Evolutionary conservation across 2,888 invertebrate species (phyloP).

Genomic region (Acleris cristana): DNA sequence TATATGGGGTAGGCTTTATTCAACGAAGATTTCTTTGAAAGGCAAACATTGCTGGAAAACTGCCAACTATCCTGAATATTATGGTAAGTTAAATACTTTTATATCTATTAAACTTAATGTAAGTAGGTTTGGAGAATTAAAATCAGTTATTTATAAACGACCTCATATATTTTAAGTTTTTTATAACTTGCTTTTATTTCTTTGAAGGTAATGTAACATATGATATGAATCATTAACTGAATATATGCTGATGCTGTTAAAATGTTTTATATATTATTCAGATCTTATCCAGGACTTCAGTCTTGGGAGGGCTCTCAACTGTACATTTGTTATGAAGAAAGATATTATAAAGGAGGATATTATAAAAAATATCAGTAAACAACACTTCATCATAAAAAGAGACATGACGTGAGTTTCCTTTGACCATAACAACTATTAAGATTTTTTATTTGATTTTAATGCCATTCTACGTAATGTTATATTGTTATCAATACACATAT

Average conservation of each 20-base stretch:
- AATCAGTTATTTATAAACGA: too few relatives aligned
- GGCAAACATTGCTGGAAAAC: slow-evolving; percentile 68
- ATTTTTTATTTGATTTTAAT: too few relatives aligned
- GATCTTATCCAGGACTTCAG: slow-evolving; percentile 83
- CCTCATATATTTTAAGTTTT: too few relatives aligned
- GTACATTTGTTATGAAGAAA: slow-evolving; percentile 77
- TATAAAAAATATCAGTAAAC: slow-evolving; percentile 84
- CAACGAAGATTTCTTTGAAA: slow-evolving; percentile 60
- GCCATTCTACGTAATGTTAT: too few relatives aligned
- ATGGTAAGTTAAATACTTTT: slow-evolving; percentile 57
- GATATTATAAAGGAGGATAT: slow-evolving; percentile 71
- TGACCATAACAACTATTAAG: neutral
- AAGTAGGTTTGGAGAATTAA: neutral
- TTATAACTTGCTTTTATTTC: too few relatives aligned
- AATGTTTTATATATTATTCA: slow-evolving; percentile 46
- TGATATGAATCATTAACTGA: too few relatives aligned
- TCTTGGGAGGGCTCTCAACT: slow-evolving; percentile 77
- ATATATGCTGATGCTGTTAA: neutral
- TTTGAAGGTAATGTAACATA: too few relatives aligned
- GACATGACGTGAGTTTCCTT: slow-evolving; percentile 68
- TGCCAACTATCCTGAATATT: slow-evolving; percentile 60
- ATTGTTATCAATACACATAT: too few relatives aligned
- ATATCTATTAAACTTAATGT: neutral
- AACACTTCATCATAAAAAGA: slow-evolving; percentile 84
- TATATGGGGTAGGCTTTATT: slow-evolving; percentile 82